Conservation (phyloP, 2,797 vertebrate genomes). For the Gallinago stenura region DNA sequence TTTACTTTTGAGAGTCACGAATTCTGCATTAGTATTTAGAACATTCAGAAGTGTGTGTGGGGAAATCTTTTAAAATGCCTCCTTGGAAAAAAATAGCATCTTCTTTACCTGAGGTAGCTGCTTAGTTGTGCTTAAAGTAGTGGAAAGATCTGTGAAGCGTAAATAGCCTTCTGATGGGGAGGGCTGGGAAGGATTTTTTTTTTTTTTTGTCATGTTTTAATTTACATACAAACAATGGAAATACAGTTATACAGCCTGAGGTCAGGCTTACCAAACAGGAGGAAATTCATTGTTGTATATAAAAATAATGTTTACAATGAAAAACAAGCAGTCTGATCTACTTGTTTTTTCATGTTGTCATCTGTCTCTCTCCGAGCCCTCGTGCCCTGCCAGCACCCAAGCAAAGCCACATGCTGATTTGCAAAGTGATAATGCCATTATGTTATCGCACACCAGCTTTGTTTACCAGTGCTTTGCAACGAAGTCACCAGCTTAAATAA, state of each 20-base stretch:
- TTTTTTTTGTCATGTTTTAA: conserved; percentile 24
- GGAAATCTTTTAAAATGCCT: conserved; percentile 45
- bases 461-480: conserved; percentile 65
- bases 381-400: conserved; percentile 68
- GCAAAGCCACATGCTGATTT: conserved; percentile 76
- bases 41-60: conserved; percentile 52
- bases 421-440: conserved; percentile 77
- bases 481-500: conserved; percentile 71
- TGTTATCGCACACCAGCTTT: conserved; percentile 67
- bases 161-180: conserved; percentile 32
- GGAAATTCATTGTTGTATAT: conserved; percentile 54
- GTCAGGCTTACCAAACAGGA: conserved; percentile 69
- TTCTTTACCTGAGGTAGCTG: conserved; percentile 67
- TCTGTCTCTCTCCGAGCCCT: conserved; percentile 61
- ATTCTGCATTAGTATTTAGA: conserved; percentile 80
- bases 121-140: conserved; percentile 76
- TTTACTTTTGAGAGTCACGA: conserved; percentile 80
- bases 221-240: conserved; percentile 68
- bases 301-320: conserved; percentile 69
- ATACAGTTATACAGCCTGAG: conserved; percentile 15
- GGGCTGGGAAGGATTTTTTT: not conserved
- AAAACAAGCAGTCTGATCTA: conserved; percentile 60
- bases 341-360: conserved; percentile 67
- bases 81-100: conserved; percentile 57
- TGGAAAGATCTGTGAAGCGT: conserved; percentile 73